These are phyloP conservation scores for Campoletis raptor DNA, from an alignment of 2,888 invertebrate species.

Conservation along the genomic window DNA sequence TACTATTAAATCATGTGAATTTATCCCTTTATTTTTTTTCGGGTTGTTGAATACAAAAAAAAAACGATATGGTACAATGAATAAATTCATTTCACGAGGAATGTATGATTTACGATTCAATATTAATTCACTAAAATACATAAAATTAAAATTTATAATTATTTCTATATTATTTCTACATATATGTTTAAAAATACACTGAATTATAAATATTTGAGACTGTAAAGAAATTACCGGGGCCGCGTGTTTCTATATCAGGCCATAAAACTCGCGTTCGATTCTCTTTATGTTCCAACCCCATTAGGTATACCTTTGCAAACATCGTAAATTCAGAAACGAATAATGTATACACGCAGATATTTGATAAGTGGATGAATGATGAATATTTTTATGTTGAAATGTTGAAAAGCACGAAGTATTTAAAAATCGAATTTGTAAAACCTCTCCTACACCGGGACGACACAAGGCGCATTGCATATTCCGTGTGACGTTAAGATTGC, in stretches of 20 bases:
- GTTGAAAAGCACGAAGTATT: conserved; percentile 1
- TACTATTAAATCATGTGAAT: background rate
- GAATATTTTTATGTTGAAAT: background rate
- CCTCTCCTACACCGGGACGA: background rate
- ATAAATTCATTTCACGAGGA: background rate
- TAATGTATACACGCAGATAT: background rate
- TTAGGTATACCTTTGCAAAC: background rate
- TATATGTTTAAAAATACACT: background rate
- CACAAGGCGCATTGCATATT: conserved; percentile 43
- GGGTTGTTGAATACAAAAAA: no score
- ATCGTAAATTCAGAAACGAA: background rate
- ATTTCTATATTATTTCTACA: background rate
- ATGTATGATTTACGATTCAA: background rate
- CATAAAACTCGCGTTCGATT: conserved; percentile 1
- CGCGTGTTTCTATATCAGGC: background rate
- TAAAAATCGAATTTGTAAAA: conserved; percentile 40
- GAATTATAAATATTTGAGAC: background rate
- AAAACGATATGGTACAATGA: no score
- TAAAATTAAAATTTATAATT: background rate
- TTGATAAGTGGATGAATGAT: background rate
- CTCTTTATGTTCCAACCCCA: background rate
- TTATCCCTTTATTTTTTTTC: no score
- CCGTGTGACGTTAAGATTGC: conserved; percentile 21
- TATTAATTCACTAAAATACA: background rate
- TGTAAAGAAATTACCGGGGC: no score